Evolutionary conservation across 2,113 vertebrate genomes (phyloP).

Genomic region (Passer montanus): DNA sequence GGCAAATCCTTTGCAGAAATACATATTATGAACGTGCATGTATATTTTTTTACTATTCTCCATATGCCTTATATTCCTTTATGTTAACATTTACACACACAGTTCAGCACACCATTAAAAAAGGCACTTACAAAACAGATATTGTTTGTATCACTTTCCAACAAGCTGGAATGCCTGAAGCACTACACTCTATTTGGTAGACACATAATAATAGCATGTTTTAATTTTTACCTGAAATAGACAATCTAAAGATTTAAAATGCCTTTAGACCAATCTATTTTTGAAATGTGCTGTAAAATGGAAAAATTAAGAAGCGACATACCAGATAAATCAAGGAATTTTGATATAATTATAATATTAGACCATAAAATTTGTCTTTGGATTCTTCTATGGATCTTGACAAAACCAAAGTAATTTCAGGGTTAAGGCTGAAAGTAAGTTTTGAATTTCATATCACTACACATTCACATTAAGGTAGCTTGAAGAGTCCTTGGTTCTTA

Average conservation of each 20-base stretch:
- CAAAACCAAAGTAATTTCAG: neutral
- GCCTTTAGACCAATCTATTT: conserved; percentile 47
- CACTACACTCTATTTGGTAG: conserved; percentile 59
- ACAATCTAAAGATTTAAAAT: conserved; percentile 56
- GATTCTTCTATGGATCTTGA: neutral
- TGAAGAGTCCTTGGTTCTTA: neutral
- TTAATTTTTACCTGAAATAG: conserved; percentile 67
- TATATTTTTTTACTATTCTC: conserved; percentile 3
- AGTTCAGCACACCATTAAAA: neutral
- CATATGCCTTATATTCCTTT: conserved; percentile 30
- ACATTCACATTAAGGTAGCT: neutral
- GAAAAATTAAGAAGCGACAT: conserved; percentile 21
- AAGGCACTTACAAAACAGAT: conserved; percentile 63
- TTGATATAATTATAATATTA: conserved; percentile 22
- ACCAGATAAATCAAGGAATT: conserved; percentile 3
- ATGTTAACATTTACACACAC: conserved; percentile 11
- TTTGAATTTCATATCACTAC: neutral
- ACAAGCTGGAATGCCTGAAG: conserved; percentile 63
- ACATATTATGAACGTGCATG: neutral
- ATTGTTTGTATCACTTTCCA: conserved; percentile 34
- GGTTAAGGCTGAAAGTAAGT: neutral
- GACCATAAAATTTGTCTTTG: conserved; percentile 7
- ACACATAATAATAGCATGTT: neutral
- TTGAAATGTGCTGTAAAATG: conserved; percentile 44
- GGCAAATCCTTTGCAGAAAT: neutral